phyloP scores from a whole-genome alignment of 1,140 invertebrate species.

The Microplitis demolitor region DNA sequence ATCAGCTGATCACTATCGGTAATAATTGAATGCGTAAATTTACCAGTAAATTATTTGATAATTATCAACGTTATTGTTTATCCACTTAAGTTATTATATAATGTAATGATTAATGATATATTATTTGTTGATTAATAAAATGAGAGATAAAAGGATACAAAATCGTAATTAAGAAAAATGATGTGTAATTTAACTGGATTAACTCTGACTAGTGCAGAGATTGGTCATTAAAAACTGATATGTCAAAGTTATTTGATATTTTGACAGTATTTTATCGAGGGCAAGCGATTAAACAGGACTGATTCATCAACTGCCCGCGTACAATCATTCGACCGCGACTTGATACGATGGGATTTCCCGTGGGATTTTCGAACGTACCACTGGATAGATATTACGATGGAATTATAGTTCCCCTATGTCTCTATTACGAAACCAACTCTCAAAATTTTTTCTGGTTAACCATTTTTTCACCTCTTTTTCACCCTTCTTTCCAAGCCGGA shows the following conservation, averaged over 20 bases:
- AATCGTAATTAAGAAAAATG: too few relatives aligned
- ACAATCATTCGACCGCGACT: conserved; percentile 28
- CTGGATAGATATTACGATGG: conserved; percentile 42
- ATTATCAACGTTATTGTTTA: too few relatives aligned
- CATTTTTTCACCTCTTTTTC: conserved; percentile 7
- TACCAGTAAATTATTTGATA: too few relatives aligned
- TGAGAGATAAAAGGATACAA: too few relatives aligned
- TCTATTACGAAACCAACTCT: conserved; percentile 43
- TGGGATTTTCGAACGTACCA: conserved; percentile 32
- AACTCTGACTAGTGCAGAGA: neutral
- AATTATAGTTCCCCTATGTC: conserved; percentile 51
- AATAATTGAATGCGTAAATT: too few relatives aligned
- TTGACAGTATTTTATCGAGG: conserved; percentile 13
- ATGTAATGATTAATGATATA: too few relatives aligned
- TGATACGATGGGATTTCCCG: conserved; percentile 42
- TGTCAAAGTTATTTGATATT: neutral
- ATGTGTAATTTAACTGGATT: neutral
- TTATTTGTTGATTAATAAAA: too few relatives aligned
- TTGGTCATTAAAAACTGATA: neutral
- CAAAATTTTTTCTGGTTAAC: neutral
- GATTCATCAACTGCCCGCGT: conserved; percentile 3
- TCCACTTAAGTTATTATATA: too few relatives aligned
- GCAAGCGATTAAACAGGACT: conserved; percentile 12
- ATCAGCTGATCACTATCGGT: too few relatives aligned
- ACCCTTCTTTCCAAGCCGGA: neutral